Base-by-base conservation (phyloP, 2,888 invertebrate genomes). In the Glaucopsyche alexis region DNA sequence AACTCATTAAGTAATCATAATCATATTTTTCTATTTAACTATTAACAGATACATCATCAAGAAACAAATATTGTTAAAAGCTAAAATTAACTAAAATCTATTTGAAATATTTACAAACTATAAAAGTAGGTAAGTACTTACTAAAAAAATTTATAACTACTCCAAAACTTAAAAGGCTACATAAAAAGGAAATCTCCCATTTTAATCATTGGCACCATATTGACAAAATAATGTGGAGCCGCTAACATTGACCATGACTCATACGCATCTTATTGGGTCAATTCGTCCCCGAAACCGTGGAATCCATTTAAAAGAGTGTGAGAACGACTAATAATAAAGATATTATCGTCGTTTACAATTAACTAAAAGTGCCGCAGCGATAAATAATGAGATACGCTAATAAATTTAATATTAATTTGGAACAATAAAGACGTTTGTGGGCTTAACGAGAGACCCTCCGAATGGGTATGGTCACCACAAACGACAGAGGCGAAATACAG, bases 401-500 rank as follows among this genome's bases (percentile, higher is more conserved):
- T 69, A 49, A 19, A 69, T 69, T 69, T 69, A 69, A 69, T 69
- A 49, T 69, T 49, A 69, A 69, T 69, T 69, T 69, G 47, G 69
- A 49, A 69, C 69, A 69, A 69, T 69, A 69, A 69, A 69, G 19
- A 45, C 29, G 67, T 69, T 69, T 69, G 19, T 69, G 19, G 19
- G 69, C 49, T 69, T 38, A 69, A 29, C 45, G 69, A 69, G 29
- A 14, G 69, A 29, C 69, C 49, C 19, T 60, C 29, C 29, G 6
- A 19, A 69, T 69, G 11, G 14, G 11, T 49, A 49, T 69, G 49
- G 29, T 49, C 16, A 69, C 69, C 69, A 29, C 49, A 69, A 69
- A 69, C 11, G 69, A 49, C 14, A 45, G 60, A 7, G 29, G 29
- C 29, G 29, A 13, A 60, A 38, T 60, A 60, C 50, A 13, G 60